Conservation (phyloP, 1,140 invertebrate species). For the Drusus annulatus region DNA sequence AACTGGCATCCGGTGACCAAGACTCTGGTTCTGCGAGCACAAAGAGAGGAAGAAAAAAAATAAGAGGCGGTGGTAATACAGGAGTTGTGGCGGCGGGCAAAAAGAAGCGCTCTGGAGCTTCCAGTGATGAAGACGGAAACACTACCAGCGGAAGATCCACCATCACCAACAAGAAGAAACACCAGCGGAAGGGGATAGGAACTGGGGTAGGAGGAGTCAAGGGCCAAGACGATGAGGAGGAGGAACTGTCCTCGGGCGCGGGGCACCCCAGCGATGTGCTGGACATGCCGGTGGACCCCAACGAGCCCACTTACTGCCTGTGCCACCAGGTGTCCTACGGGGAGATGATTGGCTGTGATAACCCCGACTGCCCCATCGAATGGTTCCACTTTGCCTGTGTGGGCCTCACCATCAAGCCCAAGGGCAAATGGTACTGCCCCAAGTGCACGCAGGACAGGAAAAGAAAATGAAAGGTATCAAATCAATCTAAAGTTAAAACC, state of each 20-base stretch:
- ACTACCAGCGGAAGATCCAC: slow-evolving; percentile 66
- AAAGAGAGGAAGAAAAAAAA: slow-evolving; percentile 81
- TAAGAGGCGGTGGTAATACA: slow-evolving; percentile 78
- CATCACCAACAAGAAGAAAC: slow-evolving; percentile 74
- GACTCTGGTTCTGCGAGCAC: slow-evolving; percentile 67
- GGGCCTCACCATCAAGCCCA: slow-evolving; percentile 96
- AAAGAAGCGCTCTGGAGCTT: slow-evolving; percentile 76
- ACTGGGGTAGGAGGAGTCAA: slow-evolving; percentile 64
- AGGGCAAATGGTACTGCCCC: slow-evolving; percentile 99
- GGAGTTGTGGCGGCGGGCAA: slow-evolving; percentile 71
- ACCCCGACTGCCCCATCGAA: slow-evolving; percentile 93
- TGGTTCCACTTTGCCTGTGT: slow-evolving; percentile 99
- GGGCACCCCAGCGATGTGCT: slow-evolving; percentile 91
- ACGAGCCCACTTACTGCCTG: slow-evolving; percentile 98
- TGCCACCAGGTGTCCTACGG: slow-evolving; percentile 99
- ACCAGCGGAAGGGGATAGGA: slow-evolving; percentile 76
- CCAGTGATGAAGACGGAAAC: slow-evolving; percentile 74
- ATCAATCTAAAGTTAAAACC: too few relatives aligned
- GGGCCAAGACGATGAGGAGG: slow-evolving; percentile 65
- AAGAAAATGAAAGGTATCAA: slow-evolving; percentile 80
- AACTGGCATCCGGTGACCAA: slow-evolving; percentile 60
- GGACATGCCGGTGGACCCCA: slow-evolving; percentile 99
- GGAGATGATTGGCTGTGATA: slow-evolving; percentile 99
- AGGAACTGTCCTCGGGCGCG: slow-evolving; percentile 68
- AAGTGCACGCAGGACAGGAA: slow-evolving; percentile 91